Conservation (phyloP, 2,113 vertebrate genomes). For the Spizaetus ornatus region DNA sequence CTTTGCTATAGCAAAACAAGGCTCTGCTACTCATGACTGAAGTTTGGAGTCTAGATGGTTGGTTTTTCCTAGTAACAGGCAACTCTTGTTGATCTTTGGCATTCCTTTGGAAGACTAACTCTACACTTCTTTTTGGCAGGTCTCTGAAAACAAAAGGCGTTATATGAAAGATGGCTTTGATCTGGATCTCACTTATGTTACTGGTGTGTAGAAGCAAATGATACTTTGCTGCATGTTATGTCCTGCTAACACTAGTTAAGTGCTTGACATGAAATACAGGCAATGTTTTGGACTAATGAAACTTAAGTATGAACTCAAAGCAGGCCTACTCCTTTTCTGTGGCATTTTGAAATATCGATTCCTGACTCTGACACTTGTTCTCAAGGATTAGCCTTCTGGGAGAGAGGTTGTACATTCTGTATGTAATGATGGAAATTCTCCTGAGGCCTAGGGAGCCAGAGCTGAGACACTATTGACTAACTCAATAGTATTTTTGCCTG, state of each 20-base stretch:
- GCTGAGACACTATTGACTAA: background rate
- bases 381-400: background rate
- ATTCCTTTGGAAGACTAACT: background rate
- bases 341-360: background rate
- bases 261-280: background rate
- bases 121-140: slow-evolving; percentile 58
- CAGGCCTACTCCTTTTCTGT: background rate
- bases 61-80: background rate
- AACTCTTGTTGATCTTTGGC: background rate
- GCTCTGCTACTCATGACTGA: background rate
- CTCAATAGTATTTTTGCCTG: background rate
- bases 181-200: slow-evolving; percentile 94
- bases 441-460: background rate
- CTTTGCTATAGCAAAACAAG: background rate
- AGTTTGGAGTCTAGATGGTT: background rate
- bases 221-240: background rate
- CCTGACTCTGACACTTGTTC: background rate
- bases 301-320: background rate
- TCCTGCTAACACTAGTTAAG: background rate
- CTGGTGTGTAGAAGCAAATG: slow-evolving; percentile 74
- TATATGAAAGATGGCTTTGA: slow-evolving; percentile 95
- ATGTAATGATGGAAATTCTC: background rate
- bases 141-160: slow-evolving; percentile 94
- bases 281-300: background rate
- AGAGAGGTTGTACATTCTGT: background rate